A percentile compares a stretch with the other conserved stretches of the same genome.
phyloP scores from a whole-genome alignment of 2,113 vertebrate genomes.

The Pseudonaja textilis region DNA sequence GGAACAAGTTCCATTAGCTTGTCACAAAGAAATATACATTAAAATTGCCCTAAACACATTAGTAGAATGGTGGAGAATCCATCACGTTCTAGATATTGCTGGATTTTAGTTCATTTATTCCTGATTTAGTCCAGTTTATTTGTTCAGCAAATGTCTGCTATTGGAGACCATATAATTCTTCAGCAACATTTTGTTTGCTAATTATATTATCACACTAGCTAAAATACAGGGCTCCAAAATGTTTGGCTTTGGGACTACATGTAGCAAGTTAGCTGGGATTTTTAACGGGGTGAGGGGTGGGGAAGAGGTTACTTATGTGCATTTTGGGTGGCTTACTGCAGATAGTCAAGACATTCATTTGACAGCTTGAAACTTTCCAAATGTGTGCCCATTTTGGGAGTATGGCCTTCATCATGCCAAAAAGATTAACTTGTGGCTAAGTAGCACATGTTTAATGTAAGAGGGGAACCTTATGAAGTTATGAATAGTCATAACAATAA shows the following conservation, averaged over 20 bases:
- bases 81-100: not conserved
- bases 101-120: not conserved
- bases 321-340: not conserved
- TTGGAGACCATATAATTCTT: not conserved
- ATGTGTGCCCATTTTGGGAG: not conserved
- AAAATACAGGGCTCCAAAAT: not conserved
- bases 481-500: not conserved
- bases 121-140: not conserved
- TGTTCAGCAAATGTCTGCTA: not conserved
- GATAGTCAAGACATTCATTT: not conserved
- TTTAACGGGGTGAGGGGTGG: not conserved
- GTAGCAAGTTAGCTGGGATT: not conserved
- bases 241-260: not conserved
- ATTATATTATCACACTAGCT: not conserved
- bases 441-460: not conserved
- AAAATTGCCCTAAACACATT: not conserved
- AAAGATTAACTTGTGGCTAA: not conserved
- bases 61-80: not conserved
- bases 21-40: not conserved
- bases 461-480: not conserved
- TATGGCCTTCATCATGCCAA: not conserved
- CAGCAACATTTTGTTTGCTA: not conserved
- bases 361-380: not conserved
- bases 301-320: not conserved
- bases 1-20: not conserved